Base-by-base conservation (phyloP, 2,888 invertebrate species). In the Diaphora mendica region DNA sequence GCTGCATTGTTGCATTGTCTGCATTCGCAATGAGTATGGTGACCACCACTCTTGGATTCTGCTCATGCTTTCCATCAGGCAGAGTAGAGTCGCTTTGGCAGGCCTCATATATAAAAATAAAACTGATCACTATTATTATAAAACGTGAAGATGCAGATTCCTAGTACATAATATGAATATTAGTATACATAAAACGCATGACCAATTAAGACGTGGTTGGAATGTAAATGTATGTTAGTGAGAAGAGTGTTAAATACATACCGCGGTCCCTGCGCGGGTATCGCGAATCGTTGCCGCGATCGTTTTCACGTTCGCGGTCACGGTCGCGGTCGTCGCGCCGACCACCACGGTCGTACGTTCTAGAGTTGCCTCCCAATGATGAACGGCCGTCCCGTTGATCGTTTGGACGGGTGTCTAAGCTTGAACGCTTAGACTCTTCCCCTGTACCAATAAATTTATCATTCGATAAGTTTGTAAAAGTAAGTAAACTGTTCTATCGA, bases 251-350 rank as follows among this genome's bases (percentile, higher is more conserved):
- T 42, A 42, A 30, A 23, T 59, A 88, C 88, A 90, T 89, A 91
- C 95, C 93, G 91, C 95, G 94, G 89, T 95, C 94, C 87, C 94
- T 94, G 93, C 92, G 94, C 93, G 91, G 94, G 91, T 87, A 95
- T 93, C 91, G 96, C 96, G 95, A 94, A 82, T 96, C 95, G 90
- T 96, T 93, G 87, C 93, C 92, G 90, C 96, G 94, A 91, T 97
- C 96, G 90, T 96, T 93, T 82, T 96, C 96, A 88, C 96, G 94
- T 85, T 96, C 96, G 89, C 96, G 96, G 90, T 95, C 95, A 89
- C 92, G 94, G 86, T 93, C 96, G 91, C 96, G 94, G 86, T 96
- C 96, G 90, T 96, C 96, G 88, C 96, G 95, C 86, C 96, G 93
- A 89, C 96, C 95, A 87, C 96, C 93, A 89, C 96, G 96, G 92